Base-by-base conservation (phyloP, 2,888 invertebrate species). In the Noctua pronuba region DNA sequence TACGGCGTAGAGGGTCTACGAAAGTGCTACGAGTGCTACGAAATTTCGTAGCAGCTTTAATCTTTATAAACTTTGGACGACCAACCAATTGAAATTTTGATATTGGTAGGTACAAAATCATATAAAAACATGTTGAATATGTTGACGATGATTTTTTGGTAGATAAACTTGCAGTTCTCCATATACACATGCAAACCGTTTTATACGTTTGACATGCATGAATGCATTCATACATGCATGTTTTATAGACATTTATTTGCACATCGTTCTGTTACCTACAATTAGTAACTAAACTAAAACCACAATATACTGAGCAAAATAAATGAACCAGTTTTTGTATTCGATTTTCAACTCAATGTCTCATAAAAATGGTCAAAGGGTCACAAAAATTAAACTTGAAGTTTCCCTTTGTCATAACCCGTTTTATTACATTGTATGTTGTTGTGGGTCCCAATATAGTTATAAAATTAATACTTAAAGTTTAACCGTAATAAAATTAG, bases 1-100 rank as follows among this genome's bases (percentile, higher is more conserved):
- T 88, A 89, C 89, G 89, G 41, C 86, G 88, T 88, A 88, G 88
- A 69, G 49, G n/a, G 60, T 78, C 88, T 84, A 86, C 88, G 83
- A 69, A 38, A 52, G 16, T 52, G 41, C 65, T 81, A 76, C 81
- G 68, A 41, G 5, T 3, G 38, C 52, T 80, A 68, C 67, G 55
- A 55, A n/a, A 24, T 44, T 65, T 69, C 16, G 69, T 70, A 60
- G 35, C 18, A 44, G 5, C 18, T 44, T 60, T 2, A 60, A 73
- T 67, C 18, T 28, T 28, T 13, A 1, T 24, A 4, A 64, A 35
- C 13, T 11, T 38, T 24, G 5, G 21, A 35, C 10, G 31, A 46
- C 28, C 7, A 0, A 28, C 16, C 3, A n/a, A 58, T 60, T 58
- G 6, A 18, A 55, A 73, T 62, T 38, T 16, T 5, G 13, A 24